Base-by-base conservation (phyloP, 2,888 invertebrate genomes). In the Podotricha telesiphe region DNA sequence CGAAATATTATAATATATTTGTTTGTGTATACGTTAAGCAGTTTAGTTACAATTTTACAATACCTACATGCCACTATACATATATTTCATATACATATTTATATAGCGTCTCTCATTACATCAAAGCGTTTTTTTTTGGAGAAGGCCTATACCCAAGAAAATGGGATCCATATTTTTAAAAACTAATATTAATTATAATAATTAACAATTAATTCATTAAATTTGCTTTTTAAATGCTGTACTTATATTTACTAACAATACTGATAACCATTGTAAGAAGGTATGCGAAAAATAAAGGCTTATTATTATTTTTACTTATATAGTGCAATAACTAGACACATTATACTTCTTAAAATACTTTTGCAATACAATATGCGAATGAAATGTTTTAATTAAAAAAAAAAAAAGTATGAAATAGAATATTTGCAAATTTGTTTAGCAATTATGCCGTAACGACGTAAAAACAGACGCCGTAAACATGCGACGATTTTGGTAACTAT, bases 401-500 rank as follows among this genome's bases (percentile, higher is more conserved):
- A 58, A 58, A 11, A 6, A 8, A 45, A 10, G 3, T 45, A 22
- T 28, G 59, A 22, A 59, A 59, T 59, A 42, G 59, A 19, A 22
- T 59, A 45, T 59, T 59, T 42, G 59, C 22, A 59, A 42, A 45
- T 59, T 17, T 28, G 17, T 59, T 22, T 28, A 22, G 22, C 59
- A 59, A 59, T 59, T 59, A 45, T 45, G 2, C 59, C 59, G 28
- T 59, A 59, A 28, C 45, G 42, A 45, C 13, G 59, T 28, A 28
- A 45, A 59, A 59, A 28, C n/a, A 11, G 0, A 45, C 45, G 17
- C 45, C 42, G 59, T 28, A 10, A 45, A 59, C 59, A 59, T 59
- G 59, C 59, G 59, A 59, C 59, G 22, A 22, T 59, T 59, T 59
- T 59, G 59, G 59, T 59, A 59, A 59, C 45, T 22, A 11, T 59